Conservation (phyloP, 1,140 invertebrate species). For the Zelostemma sp. region DNA sequence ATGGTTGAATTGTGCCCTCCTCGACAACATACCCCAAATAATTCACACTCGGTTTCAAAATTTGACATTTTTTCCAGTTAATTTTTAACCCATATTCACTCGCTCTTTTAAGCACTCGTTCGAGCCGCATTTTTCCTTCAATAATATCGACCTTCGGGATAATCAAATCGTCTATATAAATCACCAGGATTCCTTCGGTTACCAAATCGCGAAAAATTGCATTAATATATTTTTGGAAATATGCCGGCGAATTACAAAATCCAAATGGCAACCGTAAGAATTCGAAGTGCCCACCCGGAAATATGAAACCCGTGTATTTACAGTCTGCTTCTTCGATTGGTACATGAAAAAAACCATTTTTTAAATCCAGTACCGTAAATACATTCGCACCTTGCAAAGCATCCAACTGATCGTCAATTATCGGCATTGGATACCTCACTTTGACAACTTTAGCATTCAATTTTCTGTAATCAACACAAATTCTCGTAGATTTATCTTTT, state of each 20-base stretch:
- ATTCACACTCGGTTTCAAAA: constrained; percentile 49
- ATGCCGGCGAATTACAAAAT: constrained; percentile 11
- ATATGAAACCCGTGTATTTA: constrained; percentile 42
- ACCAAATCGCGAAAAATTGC: constrained; percentile 9
- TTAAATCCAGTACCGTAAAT: constrained; percentile 50
- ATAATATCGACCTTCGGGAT: background rate
- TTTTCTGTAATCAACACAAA: constrained; percentile 57
- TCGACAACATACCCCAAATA: constrained; percentile 57
- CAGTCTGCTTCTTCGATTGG: constrained; percentile 13
- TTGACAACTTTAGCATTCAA: constrained; percentile 46
- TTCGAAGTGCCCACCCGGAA: constrained; percentile 25
- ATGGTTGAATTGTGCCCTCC: constrained; percentile 45
- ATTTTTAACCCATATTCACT: constrained; percentile 25
- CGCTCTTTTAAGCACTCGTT: constrained; percentile 3
- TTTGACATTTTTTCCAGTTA: constrained; percentile 59
- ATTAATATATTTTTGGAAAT: constrained; percentile 16
- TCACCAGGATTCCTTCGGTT: background rate
- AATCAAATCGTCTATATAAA: constrained; percentile 17
- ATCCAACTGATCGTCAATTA: constrained; percentile 32
- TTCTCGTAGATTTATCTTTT: constrained; percentile 56
- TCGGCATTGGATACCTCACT: constrained; percentile 44
- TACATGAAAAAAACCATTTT: constrained; percentile 27
- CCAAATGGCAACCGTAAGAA: constrained; percentile 21
- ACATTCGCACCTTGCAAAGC: constrained; percentile 15
- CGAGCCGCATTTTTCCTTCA: constrained; percentile 4